A percentile compares a stretch with the other conserved stretches of the same genome.
phyloP scores from a whole-genome alignment of 2,113 vertebrate species.

The Morone chrysops region DNA sequence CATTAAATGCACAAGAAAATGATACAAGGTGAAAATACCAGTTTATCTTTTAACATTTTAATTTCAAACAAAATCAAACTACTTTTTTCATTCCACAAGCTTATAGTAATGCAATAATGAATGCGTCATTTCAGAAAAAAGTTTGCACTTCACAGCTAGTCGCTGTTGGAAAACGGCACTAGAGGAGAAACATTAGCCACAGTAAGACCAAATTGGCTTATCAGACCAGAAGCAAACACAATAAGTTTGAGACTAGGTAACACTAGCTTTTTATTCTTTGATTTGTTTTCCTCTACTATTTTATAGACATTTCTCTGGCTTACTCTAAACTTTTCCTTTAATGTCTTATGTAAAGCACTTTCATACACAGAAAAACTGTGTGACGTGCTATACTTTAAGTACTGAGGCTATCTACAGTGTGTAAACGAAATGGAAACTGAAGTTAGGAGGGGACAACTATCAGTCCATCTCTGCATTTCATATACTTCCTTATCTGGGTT shows the following conservation, averaged over 20 bases:
- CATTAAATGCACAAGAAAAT: constrained; percentile 39
- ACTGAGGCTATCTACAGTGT: constrained; percentile 3
- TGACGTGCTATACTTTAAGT: constrained; percentile 5
- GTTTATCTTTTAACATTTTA: constrained; percentile 34
- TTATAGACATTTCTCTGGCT: not conserved
- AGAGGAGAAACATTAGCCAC: constrained; percentile 1
- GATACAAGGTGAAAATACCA: constrained; percentile 38
- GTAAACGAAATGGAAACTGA: constrained; percentile 26
- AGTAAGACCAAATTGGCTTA: constrained; percentile 1
- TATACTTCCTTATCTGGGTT: constrained; percentile 3
- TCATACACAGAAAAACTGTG: constrained; percentile 9
- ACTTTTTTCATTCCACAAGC: constrained; percentile 28
- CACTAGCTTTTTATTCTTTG: not conserved
- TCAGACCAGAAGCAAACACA: constrained; percentile 19
- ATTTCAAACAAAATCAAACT: constrained; percentile 35
- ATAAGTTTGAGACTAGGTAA: not conserved
- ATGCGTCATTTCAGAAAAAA: constrained; percentile 18
- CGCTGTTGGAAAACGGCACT: constrained; percentile 8
- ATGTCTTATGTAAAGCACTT: constrained; percentile 5
- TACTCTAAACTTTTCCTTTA: not conserved
- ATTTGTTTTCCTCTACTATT: constrained; percentile 6
- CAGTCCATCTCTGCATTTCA: constrained; percentile 17
- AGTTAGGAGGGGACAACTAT: constrained; percentile 19
- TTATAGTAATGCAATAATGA: constrained; percentile 36
- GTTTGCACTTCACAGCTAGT: constrained; percentile 29